Conservation (phyloP, 2,888 invertebrate species). For the Lasioglossum leucozonium region DNA sequence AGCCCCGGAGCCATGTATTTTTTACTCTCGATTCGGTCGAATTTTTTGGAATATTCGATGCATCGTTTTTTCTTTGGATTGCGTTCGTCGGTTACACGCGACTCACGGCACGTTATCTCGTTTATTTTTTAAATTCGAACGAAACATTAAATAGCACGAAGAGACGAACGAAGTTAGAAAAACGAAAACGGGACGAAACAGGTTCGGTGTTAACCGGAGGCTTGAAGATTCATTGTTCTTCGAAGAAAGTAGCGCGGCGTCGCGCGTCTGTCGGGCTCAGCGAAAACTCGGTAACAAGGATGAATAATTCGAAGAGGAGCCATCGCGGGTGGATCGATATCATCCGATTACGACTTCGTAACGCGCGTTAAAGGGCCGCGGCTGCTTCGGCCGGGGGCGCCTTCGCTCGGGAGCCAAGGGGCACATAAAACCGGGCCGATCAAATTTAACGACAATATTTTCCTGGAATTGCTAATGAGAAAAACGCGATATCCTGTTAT, state of each 20-base stretch:
- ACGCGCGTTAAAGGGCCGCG: neutral
- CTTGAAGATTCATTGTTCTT: neutral
- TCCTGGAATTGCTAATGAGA: conserved; percentile 13
- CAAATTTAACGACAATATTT: conserved; percentile 13
- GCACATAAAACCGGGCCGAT: neutral
- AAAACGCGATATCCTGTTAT: conserved; percentile 15
- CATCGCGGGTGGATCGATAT: neutral
- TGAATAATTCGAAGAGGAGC: neutral
- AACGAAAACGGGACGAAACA: neutral
- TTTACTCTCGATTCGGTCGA: neutral
- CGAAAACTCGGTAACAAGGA: neutral
- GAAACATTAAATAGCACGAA: too few relatives aligned
- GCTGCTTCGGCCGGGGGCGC: too few relatives aligned
- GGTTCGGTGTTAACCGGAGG: neutral
- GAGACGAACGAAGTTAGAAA: neutral
- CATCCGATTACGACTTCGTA: neutral
- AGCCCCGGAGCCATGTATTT: neutral
- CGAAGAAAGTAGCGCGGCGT: neutral
- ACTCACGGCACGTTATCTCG: too few relatives aligned
- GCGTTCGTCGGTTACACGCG: too few relatives aligned
- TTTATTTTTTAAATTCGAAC: too few relatives aligned
- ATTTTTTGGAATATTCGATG: too few relatives aligned
- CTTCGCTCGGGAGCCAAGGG: neutral
- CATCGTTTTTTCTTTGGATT: too few relatives aligned
- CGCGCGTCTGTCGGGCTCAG: neutral